A percentile compares a stretch with the other conserved stretches of the same genome.
Evolutionary conservation across 2,797 vertebrate species (phyloP).

Genomic region (Pelodytes ibericus): DNA sequence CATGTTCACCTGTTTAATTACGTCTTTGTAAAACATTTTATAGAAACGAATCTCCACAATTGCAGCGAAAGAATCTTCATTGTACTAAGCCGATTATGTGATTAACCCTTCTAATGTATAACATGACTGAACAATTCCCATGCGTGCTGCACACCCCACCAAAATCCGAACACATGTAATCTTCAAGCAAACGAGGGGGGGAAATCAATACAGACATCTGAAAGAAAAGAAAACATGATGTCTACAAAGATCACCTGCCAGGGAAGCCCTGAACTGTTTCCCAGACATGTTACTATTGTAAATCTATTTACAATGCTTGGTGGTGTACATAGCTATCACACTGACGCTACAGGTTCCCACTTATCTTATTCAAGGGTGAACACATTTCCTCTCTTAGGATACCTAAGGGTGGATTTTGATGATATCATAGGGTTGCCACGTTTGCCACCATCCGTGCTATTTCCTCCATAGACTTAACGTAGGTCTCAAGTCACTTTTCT

Average conservation of each 20-base stretch:
- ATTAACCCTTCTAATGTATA: slow-evolving; percentile 48
- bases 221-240: slow-evolving; percentile 24
- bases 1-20: no score
- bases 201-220: slow-evolving; percentile 50
- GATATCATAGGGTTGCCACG: no score
- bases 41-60: background rate
- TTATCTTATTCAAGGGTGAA: no score
- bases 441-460: no score
- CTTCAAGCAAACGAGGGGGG: slow-evolving; percentile 29
- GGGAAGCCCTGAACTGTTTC: background rate
- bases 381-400: no score
- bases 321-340: no score
- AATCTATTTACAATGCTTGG: no score
- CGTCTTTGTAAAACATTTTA: no score
- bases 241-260: slow-evolving; percentile 19
- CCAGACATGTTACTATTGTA: background rate
- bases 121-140: slow-evolving; percentile 31
- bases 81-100: slow-evolving; percentile 51
- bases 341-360: no score
- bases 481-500: no score
- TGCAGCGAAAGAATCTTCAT: slow-evolving; percentile 34
- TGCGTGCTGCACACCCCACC: slow-evolving; percentile 20
- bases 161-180: slow-evolving; percentile 47
- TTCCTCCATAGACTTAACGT: no score
- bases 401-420: no score